These are phyloP conservation scores for Falcunculus frontatus DNA, from an alignment of 2,113 vertebrate genomes.

Conservation along the genomic window DNA sequence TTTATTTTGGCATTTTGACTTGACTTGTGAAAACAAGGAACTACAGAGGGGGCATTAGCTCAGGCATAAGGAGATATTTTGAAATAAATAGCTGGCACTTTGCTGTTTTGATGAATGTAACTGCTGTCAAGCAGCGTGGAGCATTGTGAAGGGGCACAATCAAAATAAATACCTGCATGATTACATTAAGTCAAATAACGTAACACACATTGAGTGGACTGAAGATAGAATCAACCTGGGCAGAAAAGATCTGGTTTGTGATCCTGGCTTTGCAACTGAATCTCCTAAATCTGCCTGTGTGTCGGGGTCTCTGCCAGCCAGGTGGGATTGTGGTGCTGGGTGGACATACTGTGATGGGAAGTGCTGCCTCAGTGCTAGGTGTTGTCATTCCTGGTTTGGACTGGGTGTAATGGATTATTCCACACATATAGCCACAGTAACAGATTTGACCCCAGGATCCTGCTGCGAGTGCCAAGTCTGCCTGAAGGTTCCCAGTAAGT, in stretches of 20 bases:
- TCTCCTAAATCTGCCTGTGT: neutral
- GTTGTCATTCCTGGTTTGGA: neutral
- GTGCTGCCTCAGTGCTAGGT: neutral
- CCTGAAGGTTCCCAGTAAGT: neutral
- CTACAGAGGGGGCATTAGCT: neutral
- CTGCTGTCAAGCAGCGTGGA: neutral
- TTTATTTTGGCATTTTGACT: neutral
- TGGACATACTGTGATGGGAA: neutral
- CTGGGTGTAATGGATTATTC: neutral
- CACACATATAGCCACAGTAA: neutral
- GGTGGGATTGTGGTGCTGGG: neutral
- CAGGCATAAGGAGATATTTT: neutral
- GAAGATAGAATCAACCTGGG: neutral
- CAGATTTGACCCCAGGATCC: neutral
- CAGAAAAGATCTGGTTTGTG: neutral
- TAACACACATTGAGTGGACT: neutral
- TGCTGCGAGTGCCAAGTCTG: neutral
- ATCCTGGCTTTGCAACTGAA: neutral
- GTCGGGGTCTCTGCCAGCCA: neutral
- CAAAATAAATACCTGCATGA: constrained; percentile 18
- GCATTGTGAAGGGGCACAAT: neutral
- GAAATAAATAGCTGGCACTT: neutral
- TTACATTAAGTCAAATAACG: neutral
- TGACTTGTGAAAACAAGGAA: neutral
- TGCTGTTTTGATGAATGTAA: neutral